Percentiles rank a stretch among this genome's conserved stretches.
These are phyloP conservation scores for Listronotus oregonensis DNA, from an alignment of 1,140 invertebrate genomes.

Conservation along the genomic window DNA sequence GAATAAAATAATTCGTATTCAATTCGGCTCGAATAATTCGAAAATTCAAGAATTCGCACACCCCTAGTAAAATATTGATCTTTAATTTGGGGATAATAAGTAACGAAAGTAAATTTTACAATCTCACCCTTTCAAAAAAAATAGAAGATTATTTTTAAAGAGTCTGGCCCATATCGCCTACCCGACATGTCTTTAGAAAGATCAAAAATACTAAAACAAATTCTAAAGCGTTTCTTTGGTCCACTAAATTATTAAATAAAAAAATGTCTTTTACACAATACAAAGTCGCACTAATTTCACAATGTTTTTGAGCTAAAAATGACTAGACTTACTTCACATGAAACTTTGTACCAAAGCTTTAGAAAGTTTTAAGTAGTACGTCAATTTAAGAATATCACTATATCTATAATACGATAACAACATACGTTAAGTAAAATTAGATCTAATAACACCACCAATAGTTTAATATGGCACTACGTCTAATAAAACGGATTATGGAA, in stretches of 20 bases:
- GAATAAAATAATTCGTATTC: no score
- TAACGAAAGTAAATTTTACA: no score
- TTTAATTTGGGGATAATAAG: no score
- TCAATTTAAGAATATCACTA: conserved; percentile 24
- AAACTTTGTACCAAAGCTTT: conserved; percentile 7
- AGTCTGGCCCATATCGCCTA: conserved; percentile 3
- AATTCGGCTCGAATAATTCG: no score
- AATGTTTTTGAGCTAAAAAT: conserved; percentile 34
- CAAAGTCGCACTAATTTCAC: conserved; percentile 11
- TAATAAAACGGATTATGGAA: conserved; percentile 2
- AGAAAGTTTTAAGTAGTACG: conserved; percentile 6
- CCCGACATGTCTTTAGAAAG: conserved; percentile 1
- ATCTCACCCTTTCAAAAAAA: no score
- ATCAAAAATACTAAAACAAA: conserved; percentile 9
- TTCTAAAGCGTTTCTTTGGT: conserved; percentile 32
- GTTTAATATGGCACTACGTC: conserved; percentile 20
- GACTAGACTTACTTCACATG: conserved; percentile 29
- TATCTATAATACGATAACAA: conserved; percentile 22
- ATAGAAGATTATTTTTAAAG: background rate
- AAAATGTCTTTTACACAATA: conserved; percentile 27
- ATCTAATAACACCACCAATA: conserved; percentile 21
- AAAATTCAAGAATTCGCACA: no score
- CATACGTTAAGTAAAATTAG: conserved; percentile 6
- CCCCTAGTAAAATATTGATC: no score
- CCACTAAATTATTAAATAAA: conserved; percentile 31